Evolutionary conservation across 2,888 invertebrate genomes (phyloP), one percentile per base, ranked within the genome.

Genomic region (Trissolcus japonicus): DNA sequence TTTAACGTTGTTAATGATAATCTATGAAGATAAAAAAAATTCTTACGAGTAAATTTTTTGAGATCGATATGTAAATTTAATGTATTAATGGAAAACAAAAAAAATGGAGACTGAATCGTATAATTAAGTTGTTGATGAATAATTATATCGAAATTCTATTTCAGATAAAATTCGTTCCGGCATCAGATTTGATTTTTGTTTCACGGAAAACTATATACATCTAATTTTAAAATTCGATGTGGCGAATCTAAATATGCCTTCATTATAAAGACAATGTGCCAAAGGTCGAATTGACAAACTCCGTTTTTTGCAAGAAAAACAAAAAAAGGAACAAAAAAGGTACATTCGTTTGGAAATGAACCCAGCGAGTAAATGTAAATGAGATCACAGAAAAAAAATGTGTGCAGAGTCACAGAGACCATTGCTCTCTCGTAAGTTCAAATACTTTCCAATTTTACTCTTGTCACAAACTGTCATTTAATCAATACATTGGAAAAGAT

Each of bases 401-500:
- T n/a, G 19, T 48, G 14, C n/a, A 53, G 19, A 19, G 21, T 40
- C 40, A 19, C 11, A 17, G 40, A 50, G 61, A 63, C n/a, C 55
- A 46, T 29, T 63, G 55, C 63, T 55, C 56, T 43, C 29, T 21
- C 43, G 55, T 63, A 56, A 65, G 65, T 65, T 65, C 65, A 65
- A 48, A 65, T 65, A 65, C 65, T 65, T 65, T 65, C 65, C 56
- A 56, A 65, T 65, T 65, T 56, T 55, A 19, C 16, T 35, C 55
- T 11, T 56, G 56, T 65, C 55, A 65, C 56, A 35, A 19, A 43
- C 56, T 56, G 65, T 65, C 65, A 65, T 46, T 65, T 65, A 65
- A 65, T 65, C 65, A 40, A 65, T 65, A 65, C 56, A 48, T 65
- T 50, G 46, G 55, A 55, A 63, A 65, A 63, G 55, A 65, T 65